Percentiles rank a stretch among this genome's conserved stretches.
Conservation (phyloP, 2,888 invertebrate species). For the Leptinotarsa juncta region DNA sequence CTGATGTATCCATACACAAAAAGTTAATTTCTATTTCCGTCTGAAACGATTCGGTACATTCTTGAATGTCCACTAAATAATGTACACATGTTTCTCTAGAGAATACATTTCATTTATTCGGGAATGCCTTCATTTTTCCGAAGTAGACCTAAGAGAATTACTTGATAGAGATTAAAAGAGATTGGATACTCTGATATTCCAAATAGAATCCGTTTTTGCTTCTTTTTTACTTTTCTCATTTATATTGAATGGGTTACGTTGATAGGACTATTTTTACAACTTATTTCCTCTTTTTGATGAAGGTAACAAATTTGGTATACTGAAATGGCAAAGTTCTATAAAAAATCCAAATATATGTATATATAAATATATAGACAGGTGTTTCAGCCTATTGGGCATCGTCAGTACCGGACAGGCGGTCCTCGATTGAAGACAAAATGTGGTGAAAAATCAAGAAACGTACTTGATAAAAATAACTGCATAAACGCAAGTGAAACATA, state of each 20-base stretch:
- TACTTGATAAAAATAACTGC: too few species aligned
- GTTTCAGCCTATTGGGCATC: too few species aligned
- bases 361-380: too few species aligned
- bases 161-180: constrained; percentile 67
- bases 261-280: constrained; percentile 30
- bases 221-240: constrained; percentile 53
- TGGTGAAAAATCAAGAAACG: too few species aligned
- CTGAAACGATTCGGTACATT: constrained; percentile 48
- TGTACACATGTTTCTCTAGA: constrained; percentile 60
- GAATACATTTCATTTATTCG: constrained; percentile 65
- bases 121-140: constrained; percentile 66
- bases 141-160: constrained; percentile 65
- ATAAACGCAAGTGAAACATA: too few species aligned
- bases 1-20: constrained; percentile 23
- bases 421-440: too few species aligned
- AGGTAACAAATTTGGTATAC: too few species aligned
- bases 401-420: too few species aligned
- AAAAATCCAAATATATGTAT: too few species aligned
- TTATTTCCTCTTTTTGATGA: not conserved
- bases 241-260: constrained; percentile 50
- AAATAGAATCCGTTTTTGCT: constrained; percentile 60
- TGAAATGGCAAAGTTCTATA: too few species aligned
- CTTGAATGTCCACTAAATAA: constrained; percentile 60
- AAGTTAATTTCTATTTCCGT: constrained; percentile 44
- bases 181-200: constrained; percentile 64